A percentile compares a stretch with the other conserved stretches of the same genome.
Evolutionary conservation across 2,797 vertebrate species (phyloP).

Genomic region (Scyliorhinus canicula): DNA sequence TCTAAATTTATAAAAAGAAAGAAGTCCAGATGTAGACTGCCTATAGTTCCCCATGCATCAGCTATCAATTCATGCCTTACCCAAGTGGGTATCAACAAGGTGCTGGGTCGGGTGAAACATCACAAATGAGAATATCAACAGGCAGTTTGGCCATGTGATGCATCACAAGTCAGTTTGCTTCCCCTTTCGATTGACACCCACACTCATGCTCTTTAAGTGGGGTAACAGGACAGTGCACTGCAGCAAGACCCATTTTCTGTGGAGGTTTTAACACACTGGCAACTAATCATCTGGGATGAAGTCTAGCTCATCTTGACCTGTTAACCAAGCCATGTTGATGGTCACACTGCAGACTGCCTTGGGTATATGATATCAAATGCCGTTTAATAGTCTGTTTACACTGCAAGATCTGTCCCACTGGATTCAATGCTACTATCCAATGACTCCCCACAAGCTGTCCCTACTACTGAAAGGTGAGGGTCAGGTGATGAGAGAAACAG

Average conservation of each 20-base stretch:
- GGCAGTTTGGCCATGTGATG: not conserved
- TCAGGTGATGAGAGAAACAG: not conserved
- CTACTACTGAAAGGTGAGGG: not conserved
- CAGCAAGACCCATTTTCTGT: no score
- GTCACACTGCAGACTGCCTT: not conserved
- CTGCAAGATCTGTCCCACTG: not conserved
- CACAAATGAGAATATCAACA: not conserved
- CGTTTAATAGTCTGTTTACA: not conserved
- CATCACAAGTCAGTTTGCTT: not conserved
- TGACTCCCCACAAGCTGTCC: not conserved
- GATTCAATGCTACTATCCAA: not conserved
- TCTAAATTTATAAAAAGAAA: no score
- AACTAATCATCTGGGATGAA: not conserved
- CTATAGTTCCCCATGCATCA: not conserved
- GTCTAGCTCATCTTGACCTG: not conserved
- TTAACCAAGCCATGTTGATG: not conserved
- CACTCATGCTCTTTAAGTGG: not conserved
- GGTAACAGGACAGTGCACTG: not conserved
- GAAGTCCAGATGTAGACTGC: no score
- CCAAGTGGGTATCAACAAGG: not conserved
- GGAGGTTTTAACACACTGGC: not conserved
- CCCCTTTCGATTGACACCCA: not conserved
- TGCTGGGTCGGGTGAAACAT: not conserved
- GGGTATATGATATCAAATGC: not conserved
- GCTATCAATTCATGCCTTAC: not conserved